Conservation (phyloP, 2,113 vertebrate genomes). For the Prochilodus magdalenae region DNA sequence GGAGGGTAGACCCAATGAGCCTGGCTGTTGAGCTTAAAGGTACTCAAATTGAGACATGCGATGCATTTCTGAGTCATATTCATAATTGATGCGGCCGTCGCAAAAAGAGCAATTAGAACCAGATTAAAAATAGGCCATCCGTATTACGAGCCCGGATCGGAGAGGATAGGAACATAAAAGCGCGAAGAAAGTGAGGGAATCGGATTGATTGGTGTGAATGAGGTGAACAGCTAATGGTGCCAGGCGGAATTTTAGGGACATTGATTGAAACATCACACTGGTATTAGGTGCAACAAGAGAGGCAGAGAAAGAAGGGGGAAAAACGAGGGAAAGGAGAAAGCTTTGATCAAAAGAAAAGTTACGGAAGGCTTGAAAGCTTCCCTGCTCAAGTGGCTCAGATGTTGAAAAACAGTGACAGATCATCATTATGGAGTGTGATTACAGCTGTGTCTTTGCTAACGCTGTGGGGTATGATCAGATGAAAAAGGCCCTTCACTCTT, state of each 20-base stretch:
- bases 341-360: conserved; percentile 65
- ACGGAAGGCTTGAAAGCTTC: conserved; percentile 47
- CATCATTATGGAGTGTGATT: conserved; percentile 34
- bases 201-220: conserved; percentile 50
- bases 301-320: not conserved
- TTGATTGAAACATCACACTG: conserved; percentile 57
- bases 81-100: conserved; percentile 57
- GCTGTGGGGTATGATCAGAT: conserved; percentile 64
- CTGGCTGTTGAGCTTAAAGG: conserved; percentile 14
- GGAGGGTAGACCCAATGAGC: not conserved
- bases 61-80: conserved; percentile 38
- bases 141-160: conserved; percentile 37
- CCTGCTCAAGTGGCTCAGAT: conserved; percentile 59
- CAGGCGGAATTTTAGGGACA: conserved; percentile 46
- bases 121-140: conserved; percentile 52
- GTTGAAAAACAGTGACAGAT: conserved; percentile 15
- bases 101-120: conserved; percentile 47
- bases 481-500: conserved; percentile 48
- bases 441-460: conserved; percentile 63
- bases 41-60: conserved; percentile 14
- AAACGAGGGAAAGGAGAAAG: conserved; percentile 8
- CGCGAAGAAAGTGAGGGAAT: conserved; percentile 20
- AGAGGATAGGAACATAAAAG: conserved; percentile 26
- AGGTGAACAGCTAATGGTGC: conserved; percentile 49
- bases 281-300: conserved; percentile 40